Evolutionary conservation across 2,888 invertebrate species (phyloP).

Genomic region (Dugesia japonica): DNA sequence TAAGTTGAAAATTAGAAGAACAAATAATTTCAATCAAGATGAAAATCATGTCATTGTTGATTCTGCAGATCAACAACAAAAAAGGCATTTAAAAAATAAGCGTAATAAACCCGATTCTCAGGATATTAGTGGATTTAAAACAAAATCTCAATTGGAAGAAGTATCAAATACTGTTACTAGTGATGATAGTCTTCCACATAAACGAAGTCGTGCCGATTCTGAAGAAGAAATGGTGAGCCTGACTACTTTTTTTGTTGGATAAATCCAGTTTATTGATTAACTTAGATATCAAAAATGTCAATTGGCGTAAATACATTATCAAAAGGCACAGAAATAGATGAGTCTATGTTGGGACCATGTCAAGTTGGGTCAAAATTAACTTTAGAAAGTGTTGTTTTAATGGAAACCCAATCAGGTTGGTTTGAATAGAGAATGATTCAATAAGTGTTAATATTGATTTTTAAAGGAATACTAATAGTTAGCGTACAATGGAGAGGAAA

Average conservation of each 20-base stretch:
- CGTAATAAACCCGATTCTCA: not conserved
- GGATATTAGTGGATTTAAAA: not conserved
- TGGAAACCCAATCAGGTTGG: not conserved
- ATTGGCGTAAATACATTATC: not conserved
- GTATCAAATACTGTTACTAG: not conserved
- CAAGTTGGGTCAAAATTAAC: constrained; percentile 12
- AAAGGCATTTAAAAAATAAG: not conserved
- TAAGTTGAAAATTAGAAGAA: not conserved
- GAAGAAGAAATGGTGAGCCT: not conserved
- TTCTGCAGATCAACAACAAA: not conserved
- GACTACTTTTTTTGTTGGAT: not conserved
- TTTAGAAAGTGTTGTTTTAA: constrained; percentile 9
- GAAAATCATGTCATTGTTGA: constrained; percentile 11
- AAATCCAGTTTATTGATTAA: not conserved
- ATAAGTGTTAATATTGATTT: no score
- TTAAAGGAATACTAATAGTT: not conserved
- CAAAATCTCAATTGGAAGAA: not conserved
- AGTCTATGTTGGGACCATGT: not conserved
- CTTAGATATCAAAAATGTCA: not conserved
- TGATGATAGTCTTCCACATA: not conserved
- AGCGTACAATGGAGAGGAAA: not conserved
- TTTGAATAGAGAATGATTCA: not conserved
- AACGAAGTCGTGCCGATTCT: not conserved
- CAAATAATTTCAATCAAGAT: not conserved
- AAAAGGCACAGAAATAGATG: constrained; percentile 1